phyloP scores from a whole-genome alignment of 1,140 invertebrate genomes.

The Proales similis region DNA sequence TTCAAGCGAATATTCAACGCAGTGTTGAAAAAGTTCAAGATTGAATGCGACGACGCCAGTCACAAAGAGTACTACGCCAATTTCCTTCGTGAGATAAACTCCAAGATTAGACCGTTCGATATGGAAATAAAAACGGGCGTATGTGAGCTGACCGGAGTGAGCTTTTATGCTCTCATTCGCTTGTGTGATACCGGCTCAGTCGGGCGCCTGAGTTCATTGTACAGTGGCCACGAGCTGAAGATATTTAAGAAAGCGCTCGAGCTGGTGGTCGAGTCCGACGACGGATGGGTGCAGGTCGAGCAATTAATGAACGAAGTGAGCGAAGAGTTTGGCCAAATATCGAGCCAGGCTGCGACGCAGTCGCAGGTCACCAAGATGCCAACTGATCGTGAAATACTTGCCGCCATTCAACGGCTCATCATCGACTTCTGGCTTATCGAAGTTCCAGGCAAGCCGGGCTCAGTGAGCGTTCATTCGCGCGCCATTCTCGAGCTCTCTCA shows the following conservation, averaged over 20 bases:
- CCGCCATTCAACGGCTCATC: constrained; percentile 14
- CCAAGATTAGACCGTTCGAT: constrained; percentile 10
- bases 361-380: background rate
- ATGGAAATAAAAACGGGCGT: constrained; percentile 31
- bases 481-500: constrained; percentile 12
- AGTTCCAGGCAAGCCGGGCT: constrained; percentile 3
- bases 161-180: constrained; percentile 16
- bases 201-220: constrained; percentile 1
- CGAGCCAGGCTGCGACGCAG: constrained; percentile 1
- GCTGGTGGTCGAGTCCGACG: constrained; percentile 24
- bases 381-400: constrained; percentile 9
- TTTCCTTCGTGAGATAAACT: constrained; percentile 35
- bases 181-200: constrained; percentile 12
- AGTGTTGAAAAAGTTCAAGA: constrained; percentile 36
- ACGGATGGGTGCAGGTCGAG: background rate
- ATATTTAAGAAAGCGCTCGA: constrained; percentile 27
- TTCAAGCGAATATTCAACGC: constrained; percentile 24
- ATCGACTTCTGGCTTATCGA: constrained; percentile 28
- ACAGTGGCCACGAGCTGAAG: constrained; percentile 1
- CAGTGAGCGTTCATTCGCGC: constrained; percentile 12
- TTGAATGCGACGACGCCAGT: constrained; percentile 2
- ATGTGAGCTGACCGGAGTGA: constrained; percentile 32
- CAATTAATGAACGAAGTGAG: constrained; percentile 2
- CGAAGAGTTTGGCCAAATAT: background rate
- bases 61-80: constrained; percentile 7